Base-by-base conservation (phyloP, 1,140 invertebrate species). In the Dendrolimus kikuchii region DNA sequence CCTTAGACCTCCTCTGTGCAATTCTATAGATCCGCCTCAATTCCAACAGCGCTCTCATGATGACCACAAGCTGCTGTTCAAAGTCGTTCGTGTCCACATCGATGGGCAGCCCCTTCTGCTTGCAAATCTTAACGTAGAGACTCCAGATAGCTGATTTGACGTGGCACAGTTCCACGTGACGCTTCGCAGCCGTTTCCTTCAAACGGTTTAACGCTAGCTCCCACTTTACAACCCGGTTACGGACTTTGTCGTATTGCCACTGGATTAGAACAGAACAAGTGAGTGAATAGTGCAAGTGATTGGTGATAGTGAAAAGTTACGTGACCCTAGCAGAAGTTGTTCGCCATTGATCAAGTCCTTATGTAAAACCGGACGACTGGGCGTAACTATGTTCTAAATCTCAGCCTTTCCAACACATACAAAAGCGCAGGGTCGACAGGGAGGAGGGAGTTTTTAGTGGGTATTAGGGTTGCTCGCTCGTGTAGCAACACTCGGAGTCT, bases 141-240 rank as follows among this genome's bases (percentile, higher is more conserved):
- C 75, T 71, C 78, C 84, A 84, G 5, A 88, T 75, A 6, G 83
- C 84, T 0, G 82, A 60, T 4, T 69, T 59, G 5, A 88, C 85
- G 63, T 86, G 80, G 58, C 76, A 80, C 1, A 87, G 64, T 40
- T 88, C 85, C 46, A 79, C 75, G 55, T 85, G 81, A 0, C 78
- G 66, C 0, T 58, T 62, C 0, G 82, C 81, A 0, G 84, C 85
- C 0, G 82, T 86, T 57, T 86, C 84, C 51, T 86, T 86, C 6
- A 87, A 61, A 4, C 81, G 74, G 50, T 83, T 81, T 23, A 88
- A 59, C 0, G 85, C 81, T 44, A 87, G 48, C 62, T 88, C 84
- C 87, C 84, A 87, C 57, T 87, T 84, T 6, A 86, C 75, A 2
- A 84, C 81, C 0, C 85, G 71, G 49, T 79, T 86, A 5, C 76